Conservation (phyloP, 37 sponge, comb jelly and placozoan species). For the Haliclona indistincta region DNA sequence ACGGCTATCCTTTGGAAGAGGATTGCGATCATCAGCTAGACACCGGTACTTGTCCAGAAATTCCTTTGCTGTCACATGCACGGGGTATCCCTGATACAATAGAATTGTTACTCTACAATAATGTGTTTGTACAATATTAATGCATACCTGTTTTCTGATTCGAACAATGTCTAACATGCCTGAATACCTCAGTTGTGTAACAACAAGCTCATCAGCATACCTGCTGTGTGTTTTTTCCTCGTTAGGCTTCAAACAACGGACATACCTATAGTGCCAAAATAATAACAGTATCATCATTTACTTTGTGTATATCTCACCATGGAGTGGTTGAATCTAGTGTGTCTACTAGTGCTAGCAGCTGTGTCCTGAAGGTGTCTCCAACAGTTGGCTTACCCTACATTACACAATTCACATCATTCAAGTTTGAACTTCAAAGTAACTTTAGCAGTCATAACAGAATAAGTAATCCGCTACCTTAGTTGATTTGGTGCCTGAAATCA, state of each 20-base stretch:
- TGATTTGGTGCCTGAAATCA: conserved; percentile 75
- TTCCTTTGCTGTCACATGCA: conserved; percentile 82
- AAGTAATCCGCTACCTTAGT: conserved; percentile 37
- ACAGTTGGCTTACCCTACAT: conserved; percentile 85
- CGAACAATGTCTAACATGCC: conserved; percentile 94
- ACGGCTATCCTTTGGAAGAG: conserved; percentile 73
- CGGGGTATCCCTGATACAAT: conserved; percentile 79
- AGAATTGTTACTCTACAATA: background rate
- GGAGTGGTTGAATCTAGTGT: conserved; percentile 88
- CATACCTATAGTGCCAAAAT: conserved; percentile 53
- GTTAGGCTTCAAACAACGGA: conserved; percentile 93
- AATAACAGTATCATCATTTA: background rate
- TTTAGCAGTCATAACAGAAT: background rate
- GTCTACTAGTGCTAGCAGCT: conserved; percentile 88
- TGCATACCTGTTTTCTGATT: conserved; percentile 80
- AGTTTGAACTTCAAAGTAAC: background rate
- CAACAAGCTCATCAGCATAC: conserved; percentile 88
- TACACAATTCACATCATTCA: background rate
- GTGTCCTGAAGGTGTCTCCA: conserved; percentile 89
- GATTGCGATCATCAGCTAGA: conserved; percentile 70
- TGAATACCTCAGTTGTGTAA: conserved; percentile 90
- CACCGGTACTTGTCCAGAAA: conserved; percentile 92
- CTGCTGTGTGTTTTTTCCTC: conserved; percentile 31
- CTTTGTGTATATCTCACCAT: conserved; percentile 45
- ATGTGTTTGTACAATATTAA: background rate